Conservation (phyloP, 2,113 vertebrate species). For the Verasper variegatus region DNA sequence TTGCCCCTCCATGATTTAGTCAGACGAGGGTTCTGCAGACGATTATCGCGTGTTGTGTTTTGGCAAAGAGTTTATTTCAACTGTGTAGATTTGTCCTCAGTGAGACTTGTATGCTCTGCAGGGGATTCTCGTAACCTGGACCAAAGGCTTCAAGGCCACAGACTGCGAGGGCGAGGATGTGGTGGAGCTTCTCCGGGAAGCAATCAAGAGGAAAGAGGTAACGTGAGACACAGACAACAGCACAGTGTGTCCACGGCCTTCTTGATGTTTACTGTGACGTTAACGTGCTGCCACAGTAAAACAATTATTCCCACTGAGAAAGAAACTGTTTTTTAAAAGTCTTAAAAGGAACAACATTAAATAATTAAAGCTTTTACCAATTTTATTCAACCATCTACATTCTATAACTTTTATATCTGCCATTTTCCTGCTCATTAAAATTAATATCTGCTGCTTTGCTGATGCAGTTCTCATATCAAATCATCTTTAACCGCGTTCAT, state of each 20-base stretch:
- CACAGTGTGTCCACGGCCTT: too few species aligned
- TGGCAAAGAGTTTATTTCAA: too few species aligned
- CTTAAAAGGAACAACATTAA: too few species aligned
- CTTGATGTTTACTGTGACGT: neutral
- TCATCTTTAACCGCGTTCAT: neutral
- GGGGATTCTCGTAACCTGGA: constrained; percentile 97
- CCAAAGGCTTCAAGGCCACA: constrained; percentile 97
- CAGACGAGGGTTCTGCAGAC: too few species aligned
- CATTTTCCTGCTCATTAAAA: neutral
- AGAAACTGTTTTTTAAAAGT: neutral
- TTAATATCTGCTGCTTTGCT: constrained; percentile 5
- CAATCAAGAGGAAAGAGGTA: constrained; percentile 97
- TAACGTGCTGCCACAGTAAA: neutral
- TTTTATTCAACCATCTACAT: too few species aligned
- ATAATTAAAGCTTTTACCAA: too few species aligned
- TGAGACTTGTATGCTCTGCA: constrained; percentile 57
- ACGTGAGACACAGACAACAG: constrained; percentile 23
- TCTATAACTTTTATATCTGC: neutral
- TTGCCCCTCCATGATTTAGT: too few species aligned
- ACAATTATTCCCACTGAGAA: neutral
- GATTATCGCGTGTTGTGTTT: too few species aligned
- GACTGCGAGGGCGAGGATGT: constrained; percentile 97
- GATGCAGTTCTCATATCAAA: neutral
- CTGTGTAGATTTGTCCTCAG: too few species aligned
- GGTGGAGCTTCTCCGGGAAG: constrained; percentile 91